These are phyloP conservation scores for Anhinga rufa DNA, from an alignment of 2,113 vertebrate genomes.

Conservation along the genomic window DNA sequence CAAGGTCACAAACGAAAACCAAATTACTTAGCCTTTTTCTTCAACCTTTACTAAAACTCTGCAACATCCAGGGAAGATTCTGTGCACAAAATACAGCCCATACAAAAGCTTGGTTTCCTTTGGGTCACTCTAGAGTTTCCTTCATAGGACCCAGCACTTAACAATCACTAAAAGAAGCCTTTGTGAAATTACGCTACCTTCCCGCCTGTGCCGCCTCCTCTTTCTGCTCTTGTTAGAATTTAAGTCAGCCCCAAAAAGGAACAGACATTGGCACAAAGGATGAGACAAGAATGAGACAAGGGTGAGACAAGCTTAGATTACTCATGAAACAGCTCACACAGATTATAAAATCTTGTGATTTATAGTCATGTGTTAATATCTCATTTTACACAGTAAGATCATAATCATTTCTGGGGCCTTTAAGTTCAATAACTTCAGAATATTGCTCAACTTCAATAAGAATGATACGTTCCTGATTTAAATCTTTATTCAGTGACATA, in stretches of 20 bases:
- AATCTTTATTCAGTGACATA: not conserved
- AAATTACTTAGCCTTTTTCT: not conserved
- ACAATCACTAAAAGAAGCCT: not conserved
- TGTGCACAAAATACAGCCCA: not conserved
- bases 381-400: not conserved
- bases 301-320: not conserved
- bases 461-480: not conserved
- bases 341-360: not conserved
- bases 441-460: not conserved
- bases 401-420: not conserved
- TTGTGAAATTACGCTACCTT: not conserved
- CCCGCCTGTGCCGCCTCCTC: not conserved
- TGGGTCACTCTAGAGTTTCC: not conserved
- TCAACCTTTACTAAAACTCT: not conserved
- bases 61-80: not conserved
- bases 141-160: not conserved
- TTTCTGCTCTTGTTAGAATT: not conserved
- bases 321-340: not conserved
- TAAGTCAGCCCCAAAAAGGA: not conserved
- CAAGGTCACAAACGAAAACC: not conserved
- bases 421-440: not conserved
- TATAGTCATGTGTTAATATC: not conserved
- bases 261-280: not conserved
- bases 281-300: not conserved
- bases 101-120: not conserved